Evolutionary conservation across 2,888 invertebrate species (phyloP), one percentile per base, ranked within the genome.

Genomic region (Mesorhabditis spiculigera): DNA sequence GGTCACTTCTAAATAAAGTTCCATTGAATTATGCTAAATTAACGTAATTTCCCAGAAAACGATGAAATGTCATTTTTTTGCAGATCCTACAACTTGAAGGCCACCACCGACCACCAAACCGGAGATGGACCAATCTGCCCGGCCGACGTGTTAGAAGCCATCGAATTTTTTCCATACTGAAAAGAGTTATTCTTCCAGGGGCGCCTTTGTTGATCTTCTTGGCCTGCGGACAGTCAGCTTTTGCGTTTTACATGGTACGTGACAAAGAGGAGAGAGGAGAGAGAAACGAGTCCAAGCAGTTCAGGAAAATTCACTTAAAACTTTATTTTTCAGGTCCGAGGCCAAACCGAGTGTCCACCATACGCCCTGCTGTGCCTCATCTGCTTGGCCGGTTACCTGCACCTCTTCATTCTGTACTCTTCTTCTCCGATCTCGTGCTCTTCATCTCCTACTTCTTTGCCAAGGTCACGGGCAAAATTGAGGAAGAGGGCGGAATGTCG

Each of bases 331-430:
- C 71, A 78, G 78, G 77, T 16, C 63, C 71, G 0, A 74, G 77
- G 45, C 80, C 78, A 16, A 74, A 77, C 58, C n/a, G 58, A n/a
- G 58, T 50, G 2, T 50, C 58, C 58, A 50, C 77, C 6, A 66
- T 77, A n/a, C 13, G 78, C 80, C 0, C 61, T 80, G 43, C 68
- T 71, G 4, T 75, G 77, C 65, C 58, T 80, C 45, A 74, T 71
- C 44, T 73, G 77, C 13, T 66, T 80, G 43, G 80, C 77, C 42
- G 72, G 71, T 43, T 80, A 77, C 44, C 73, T 77, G 0, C 80
- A 80, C 63, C 73, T 80, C 16, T 63, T 74, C 42, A 62, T 78
- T 4, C 74, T 76, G 63, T n/a, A n/a, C 67, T 77, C 3, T 42
- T 73, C 1, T 67, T 78, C 5, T 72, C 72, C 16, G 77, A 79